Base-by-base conservation (phyloP, 2,113 vertebrate genomes). In the Plestiodon gilberti region DNA sequence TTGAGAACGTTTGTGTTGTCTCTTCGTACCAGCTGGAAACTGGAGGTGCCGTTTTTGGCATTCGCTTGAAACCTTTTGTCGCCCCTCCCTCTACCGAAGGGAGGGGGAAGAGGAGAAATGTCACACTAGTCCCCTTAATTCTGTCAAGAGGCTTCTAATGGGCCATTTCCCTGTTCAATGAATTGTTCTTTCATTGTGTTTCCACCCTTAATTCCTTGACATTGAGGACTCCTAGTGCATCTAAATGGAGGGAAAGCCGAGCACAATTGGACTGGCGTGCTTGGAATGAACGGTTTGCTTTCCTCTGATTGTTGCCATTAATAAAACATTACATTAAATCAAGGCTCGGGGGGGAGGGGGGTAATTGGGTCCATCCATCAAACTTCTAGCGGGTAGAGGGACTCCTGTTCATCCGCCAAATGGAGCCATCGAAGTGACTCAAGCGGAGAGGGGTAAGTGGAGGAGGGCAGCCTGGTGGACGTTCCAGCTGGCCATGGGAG, bases 341-440 rank as follows among this genome's bases (percentile, higher is more conserved):
- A 38, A 92, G 87, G 85, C 94, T 93, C 74, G 13, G 55, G 52
- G 55, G 35, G 75, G 52, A 11, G 20, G 84, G 89, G 78, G 73
- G 91, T 95, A 96, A 96, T 96, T 96, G 96, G 93, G 93, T 89
- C 90, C 93, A 95, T 97, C 95, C 95, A 91, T 96, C 96, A 96
- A 0, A 2, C 87, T 88, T 89, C 59, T 33, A 84, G 88, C 90
- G 83, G 82, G 62, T 6, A 38, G 89, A 83, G 75, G 90, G 83
- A 69, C 48, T 89, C 73, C 83, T 0, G 30, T 15, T 91, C 1
- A 0, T 70, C 57, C 83, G 91, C 73, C 0, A 6, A 73, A 74
- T 0, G 1, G 67, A 82, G 40, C 4, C 0, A 80, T 33, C 0
- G 0, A 78, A 25, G 52, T 65, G 78, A 22, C 25, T 59, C 18